These are phyloP conservation scores for Falco novaeseelandiae DNA, from an alignment of 2,797 vertebrate species.

Conservation along the genomic window DNA sequence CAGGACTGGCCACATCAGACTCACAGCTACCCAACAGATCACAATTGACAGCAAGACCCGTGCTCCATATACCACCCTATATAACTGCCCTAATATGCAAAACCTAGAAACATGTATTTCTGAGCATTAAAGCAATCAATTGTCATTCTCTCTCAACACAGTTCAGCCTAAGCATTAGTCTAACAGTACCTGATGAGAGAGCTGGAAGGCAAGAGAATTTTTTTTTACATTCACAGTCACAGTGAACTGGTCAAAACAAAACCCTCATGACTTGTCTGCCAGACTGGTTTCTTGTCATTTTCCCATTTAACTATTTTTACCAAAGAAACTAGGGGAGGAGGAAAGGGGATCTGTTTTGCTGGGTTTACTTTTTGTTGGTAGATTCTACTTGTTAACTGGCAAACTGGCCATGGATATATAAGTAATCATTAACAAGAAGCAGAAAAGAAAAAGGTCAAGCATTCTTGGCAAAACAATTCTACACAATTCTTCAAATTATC, in stretches of 20 bases:
- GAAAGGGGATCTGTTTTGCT: neutral
- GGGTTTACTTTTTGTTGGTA: neutral
- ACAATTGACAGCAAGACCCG: fast-evolving
- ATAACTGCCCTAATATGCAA: neutral
- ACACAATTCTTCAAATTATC: neutral
- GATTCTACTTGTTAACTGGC: neutral
- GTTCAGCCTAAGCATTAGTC: neutral
- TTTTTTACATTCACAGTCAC: neutral
- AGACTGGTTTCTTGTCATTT: neutral
- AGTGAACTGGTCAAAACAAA: neutral
- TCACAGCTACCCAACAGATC: fast-evolving
- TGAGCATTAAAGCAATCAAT: neutral
- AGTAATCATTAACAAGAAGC: neutral
- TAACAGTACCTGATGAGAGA: neutral
- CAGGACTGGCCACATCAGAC: neutral
- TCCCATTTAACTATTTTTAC: neutral
- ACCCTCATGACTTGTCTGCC: neutral
- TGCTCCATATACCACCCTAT: neutral
- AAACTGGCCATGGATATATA: neutral
- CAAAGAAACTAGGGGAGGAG: neutral
- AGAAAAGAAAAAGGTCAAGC: neutral
- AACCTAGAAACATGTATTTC: neutral
- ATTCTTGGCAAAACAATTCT: neutral
- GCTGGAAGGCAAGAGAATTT: neutral
- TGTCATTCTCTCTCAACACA: neutral